These are phyloP conservation scores for Leptobrachium leishanense DNA, from an alignment of 2,113 vertebrate species.

Conservation along the genomic window DNA sequence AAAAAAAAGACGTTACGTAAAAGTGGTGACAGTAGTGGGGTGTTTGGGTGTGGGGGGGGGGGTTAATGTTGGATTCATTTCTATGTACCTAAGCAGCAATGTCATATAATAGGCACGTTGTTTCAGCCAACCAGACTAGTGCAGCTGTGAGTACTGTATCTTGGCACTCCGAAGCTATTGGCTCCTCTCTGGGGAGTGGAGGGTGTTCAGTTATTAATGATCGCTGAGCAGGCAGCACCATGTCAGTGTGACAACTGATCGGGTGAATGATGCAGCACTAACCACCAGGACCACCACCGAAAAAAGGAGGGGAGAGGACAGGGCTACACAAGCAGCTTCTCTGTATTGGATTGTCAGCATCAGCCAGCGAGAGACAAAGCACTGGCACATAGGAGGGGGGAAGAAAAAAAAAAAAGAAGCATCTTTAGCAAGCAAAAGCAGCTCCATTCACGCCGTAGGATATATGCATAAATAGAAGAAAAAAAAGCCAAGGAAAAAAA, in stretches of 20 bases:
- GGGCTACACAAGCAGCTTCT: conserved; percentile 60
- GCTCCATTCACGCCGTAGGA: conserved; percentile 53
- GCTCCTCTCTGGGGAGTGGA: conserved; percentile 74
- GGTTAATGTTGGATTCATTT: conserved; percentile 68
- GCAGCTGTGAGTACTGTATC: conserved; percentile 66
- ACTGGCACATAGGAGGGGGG: conserved; percentile 50
- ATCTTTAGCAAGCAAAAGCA: conserved; percentile 60
- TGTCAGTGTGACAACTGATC: conserved; percentile 79
- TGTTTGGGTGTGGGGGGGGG: neutral
- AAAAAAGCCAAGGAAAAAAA: neutral
- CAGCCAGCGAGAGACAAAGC: conserved; percentile 58
- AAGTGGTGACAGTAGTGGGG: no score
- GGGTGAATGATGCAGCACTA: conserved; percentile 74
- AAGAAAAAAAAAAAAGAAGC: conserved; percentile 7
- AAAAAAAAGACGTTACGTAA: no score
- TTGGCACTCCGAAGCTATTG: conserved; percentile 69
- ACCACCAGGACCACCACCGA: conserved; percentile 69
- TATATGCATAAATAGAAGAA: conserved; percentile 51
- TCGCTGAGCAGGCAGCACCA: conserved; percentile 80
- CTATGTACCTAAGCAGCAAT: conserved; percentile 62
- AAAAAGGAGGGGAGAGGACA: conserved; percentile 67
- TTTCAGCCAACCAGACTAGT: conserved; percentile 72
- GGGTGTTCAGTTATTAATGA: conserved; percentile 80
- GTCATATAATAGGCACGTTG: conserved; percentile 69
- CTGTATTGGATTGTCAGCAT: conserved; percentile 66